phyloP scores from a whole-genome alignment of 2,888 invertebrate genomes.

The Dynastes hyllus region DNA sequence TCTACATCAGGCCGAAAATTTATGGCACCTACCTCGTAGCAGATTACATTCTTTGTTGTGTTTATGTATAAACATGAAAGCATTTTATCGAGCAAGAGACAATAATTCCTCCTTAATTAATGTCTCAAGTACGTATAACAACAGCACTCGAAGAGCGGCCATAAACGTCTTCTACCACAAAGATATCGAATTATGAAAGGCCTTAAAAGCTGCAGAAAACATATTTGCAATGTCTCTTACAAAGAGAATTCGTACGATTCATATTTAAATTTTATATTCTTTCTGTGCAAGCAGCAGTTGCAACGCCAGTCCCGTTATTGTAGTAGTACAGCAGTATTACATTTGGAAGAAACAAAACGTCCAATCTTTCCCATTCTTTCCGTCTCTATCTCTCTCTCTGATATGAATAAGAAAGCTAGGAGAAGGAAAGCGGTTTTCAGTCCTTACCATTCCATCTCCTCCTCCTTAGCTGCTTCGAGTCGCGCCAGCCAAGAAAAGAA shows the following conservation, averaged over 20 bases:
- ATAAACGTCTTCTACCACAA: slow-evolving; percentile 39
- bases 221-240: slow-evolving; percentile 38
- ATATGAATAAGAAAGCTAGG: too few relatives aligned
- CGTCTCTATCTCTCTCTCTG: too few relatives aligned
- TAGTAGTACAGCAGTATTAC: slow-evolving; percentile 51
- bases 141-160: slow-evolving; percentile 18
- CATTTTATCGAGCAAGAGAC: not conserved
- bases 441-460: not conserved
- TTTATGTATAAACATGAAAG: not conserved
- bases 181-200: slow-evolving; percentile 49
- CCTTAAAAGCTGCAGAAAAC: slow-evolving; percentile 49
- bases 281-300: slow-evolving; percentile 56
- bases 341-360: slow-evolving; percentile 55
- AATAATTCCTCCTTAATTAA: slow-evolving; percentile 39
- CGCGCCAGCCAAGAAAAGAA: slow-evolving; percentile 58
- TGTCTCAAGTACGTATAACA: not conserved
- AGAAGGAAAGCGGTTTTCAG: not conserved
- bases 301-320: not conserved
- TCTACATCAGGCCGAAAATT: too few relatives aligned
- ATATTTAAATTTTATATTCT: slow-evolving; percentile 59
- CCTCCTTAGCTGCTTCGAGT: not conserved
- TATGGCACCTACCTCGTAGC: too few relatives aligned
- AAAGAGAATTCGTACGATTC: slow-evolving; percentile 50
- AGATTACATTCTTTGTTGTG: too few relatives aligned
- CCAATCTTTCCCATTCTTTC: slow-evolving; percentile 41